Evolutionary conservation across 2,113 vertebrate species (phyloP).

Genomic region (Solenodon paradoxus): DNA sequence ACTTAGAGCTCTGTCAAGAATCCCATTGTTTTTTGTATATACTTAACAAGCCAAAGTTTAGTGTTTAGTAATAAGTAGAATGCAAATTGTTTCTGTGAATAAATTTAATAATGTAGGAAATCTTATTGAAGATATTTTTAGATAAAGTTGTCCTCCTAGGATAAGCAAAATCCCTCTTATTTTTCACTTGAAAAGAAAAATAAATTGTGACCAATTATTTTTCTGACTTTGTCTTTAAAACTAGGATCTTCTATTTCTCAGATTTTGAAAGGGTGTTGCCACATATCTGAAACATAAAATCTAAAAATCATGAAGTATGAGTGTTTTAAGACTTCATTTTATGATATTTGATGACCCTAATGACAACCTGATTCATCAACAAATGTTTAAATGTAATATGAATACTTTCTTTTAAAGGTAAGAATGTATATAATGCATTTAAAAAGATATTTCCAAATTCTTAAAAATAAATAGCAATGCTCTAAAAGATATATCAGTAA

Average conservation of each 20-base stretch:
- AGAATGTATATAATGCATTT: background rate
- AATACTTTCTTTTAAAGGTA: background rate
- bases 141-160: background rate
- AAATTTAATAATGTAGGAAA: background rate
- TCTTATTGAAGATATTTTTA: background rate
- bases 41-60: background rate
- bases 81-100: background rate
- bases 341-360: background rate
- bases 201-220: background rate
- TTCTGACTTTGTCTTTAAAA: background rate
- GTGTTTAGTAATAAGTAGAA: background rate
- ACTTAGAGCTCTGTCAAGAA: background rate
- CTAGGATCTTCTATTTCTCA: background rate
- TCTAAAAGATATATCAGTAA: background rate
- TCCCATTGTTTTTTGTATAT: background rate
- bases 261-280: background rate
- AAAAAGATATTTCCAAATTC: background rate
- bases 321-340: background rate
- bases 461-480: background rate
- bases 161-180: background rate
- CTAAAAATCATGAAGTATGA: background rate
- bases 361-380: background rate
- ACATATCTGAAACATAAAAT: background rate
- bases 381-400: conserved; percentile 1
- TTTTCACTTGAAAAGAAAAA: background rate